phyloP scores from a whole-genome alignment of 1,140 invertebrate genomes.

The Dreissena rostriformis region DNA sequence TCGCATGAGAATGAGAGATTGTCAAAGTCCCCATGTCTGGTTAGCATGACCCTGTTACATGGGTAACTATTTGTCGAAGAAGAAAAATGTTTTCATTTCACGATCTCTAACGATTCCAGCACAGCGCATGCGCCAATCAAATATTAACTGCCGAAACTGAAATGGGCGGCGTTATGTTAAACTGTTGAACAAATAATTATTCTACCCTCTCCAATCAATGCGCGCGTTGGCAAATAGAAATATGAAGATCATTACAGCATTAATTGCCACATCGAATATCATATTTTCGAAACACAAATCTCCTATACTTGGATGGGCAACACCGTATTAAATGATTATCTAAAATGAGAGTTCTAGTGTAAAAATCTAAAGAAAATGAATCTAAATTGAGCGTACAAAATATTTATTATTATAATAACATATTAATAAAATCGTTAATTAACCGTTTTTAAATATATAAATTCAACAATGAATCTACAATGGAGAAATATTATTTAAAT shows the following conservation, averaged over 20 bases:
- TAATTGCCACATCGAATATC: not conserved
- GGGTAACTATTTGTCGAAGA: not conserved
- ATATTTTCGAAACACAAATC: not conserved
- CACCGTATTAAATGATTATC: not conserved
- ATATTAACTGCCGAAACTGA: conserved; percentile 1
- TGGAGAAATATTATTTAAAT: not conserved
- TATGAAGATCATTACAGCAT: conserved; percentile 5
- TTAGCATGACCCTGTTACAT: not conserved
- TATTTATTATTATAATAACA: not conserved
- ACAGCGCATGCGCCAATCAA: conserved; percentile 10
- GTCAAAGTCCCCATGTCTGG: not conserved
- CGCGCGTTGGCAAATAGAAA: not conserved
- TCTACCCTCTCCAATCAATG: conserved; percentile 32
- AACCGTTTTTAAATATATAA: no score
- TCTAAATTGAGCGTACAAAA: not conserved
- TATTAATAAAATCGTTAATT: no score
- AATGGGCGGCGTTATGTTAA: conserved; percentile 19
- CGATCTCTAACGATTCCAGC: conserved; percentile 1
- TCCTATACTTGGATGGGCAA: not conserved
- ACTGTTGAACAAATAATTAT: conserved; percentile 33
- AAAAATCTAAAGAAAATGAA: not conserved
- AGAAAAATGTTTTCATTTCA: conserved; percentile 26
- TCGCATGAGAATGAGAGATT: not conserved
- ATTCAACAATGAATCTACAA: not conserved
- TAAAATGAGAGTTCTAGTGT: not conserved